phyloP scores from a whole-genome alignment of 1,140 invertebrate genomes.

The Metaphire vulgaris region DNA sequence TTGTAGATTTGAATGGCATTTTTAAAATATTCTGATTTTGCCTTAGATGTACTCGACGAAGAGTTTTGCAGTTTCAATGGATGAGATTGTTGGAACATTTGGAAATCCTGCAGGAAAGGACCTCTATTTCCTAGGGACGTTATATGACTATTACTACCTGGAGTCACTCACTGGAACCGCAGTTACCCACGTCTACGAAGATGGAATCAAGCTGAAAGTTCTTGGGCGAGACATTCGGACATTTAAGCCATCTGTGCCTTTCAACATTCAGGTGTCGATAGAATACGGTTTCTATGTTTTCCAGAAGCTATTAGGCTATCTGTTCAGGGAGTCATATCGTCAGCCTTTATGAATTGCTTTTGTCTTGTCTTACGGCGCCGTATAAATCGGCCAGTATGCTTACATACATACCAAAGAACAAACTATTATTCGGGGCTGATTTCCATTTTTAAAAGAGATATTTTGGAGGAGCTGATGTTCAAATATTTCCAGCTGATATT shows the following conservation, averaged over 20 bases:
- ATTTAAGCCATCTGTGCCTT: conserved; percentile 20
- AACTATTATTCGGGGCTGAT: too few species aligned
- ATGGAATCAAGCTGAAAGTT: conserved; percentile 11
- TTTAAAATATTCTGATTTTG: too few species aligned
- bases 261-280: conserved; percentile 10
- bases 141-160: conserved; percentile 15
- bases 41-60: conserved; percentile 14
- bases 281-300: too few species aligned
- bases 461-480: too few species aligned
- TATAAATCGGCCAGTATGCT: too few species aligned
- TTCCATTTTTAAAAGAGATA: too few species aligned
- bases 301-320: neutral
- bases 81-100: conserved; percentile 5
- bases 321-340: neutral
- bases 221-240: conserved; percentile 8
- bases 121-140: conserved; percentile 9
- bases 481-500: too few species aligned
- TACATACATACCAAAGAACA: too few species aligned
- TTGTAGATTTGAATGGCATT: too few species aligned
- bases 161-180: conserved; percentile 12
- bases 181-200: conserved; percentile 16
- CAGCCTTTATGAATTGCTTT: neutral
- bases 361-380: neutral
- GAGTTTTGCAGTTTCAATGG: conserved; percentile 7
- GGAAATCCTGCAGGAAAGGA: conserved; percentile 6